Base-by-base conservation (phyloP, 1,140 invertebrate species). In the Drosophila setifemur region DNA sequence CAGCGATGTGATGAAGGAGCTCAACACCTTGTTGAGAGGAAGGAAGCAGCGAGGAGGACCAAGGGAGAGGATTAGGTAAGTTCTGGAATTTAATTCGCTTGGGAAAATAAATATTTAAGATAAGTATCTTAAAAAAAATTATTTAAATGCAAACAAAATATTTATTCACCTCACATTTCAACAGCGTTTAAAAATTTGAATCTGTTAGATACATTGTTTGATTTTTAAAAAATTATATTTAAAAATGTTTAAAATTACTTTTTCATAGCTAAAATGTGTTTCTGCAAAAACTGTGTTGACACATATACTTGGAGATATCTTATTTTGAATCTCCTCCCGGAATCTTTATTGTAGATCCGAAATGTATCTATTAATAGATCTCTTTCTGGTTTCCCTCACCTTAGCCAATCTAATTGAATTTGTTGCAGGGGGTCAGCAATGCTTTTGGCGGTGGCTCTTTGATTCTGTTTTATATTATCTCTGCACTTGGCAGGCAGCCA, bases 1-100 rank as follows among this genome's bases (percentile, higher is more conserved):
- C 39, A 91, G 92, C 55, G 91, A 92, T 82, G 91, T 92, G 8
- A 92, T 93, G 91, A 91, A 91, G 74, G 92, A 93, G 50, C 92
- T 92, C 81, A 91, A 89, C 31, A 67, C 52, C 4, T 28, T 86
- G 43, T 53, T 86, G 9, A 60, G 74, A 0, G 58, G 54, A 8
- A 64, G 81, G 28, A 74, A 64, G 53, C 81, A 79, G 8, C 74
- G 81, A 2, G 54, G 39, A 19, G 66, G 70, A 2, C 44, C 78
- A 28, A 43, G 81, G 44, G 79, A 86, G 28, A 60, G 81, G 26
- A 86, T 85, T 43, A 85, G 79, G 79, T 85, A 71, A 85, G 79
- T 83, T 35, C 18, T 14, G 18, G 14, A 11, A 0, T 0, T 7
- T 16, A 7, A 6, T 11, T 37, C 33, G 21, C 21, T 23, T 23